Evolutionary conservation across 2,797 vertebrate species (phyloP).

Genomic region (Sphaeramia orbicularis): DNA sequence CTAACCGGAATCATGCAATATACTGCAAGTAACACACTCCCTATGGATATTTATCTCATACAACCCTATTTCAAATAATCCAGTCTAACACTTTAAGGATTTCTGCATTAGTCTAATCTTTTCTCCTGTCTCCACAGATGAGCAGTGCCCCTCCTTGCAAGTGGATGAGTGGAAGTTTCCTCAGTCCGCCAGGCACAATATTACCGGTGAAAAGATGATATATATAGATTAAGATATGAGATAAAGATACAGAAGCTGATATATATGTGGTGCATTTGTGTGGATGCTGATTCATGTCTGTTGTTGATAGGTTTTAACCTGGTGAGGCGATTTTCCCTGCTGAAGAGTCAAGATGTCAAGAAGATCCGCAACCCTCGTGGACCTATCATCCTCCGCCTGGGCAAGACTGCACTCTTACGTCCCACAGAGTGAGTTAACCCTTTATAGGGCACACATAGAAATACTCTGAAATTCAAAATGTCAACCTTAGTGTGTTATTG

Average conservation of each 20-base stretch:
- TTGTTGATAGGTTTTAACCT: constrained; percentile 92
- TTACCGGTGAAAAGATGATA: constrained; percentile 78
- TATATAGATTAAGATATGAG: too few species aligned
- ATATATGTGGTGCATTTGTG: constrained; percentile 2
- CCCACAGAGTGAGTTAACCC: constrained; percentile 87
- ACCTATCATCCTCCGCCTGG: constrained; percentile 90
- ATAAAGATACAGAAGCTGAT: neutral
- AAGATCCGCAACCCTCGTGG: constrained; percentile 91
- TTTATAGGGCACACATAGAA: too few species aligned
- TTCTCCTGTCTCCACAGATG: constrained; percentile 67
- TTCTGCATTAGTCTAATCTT: neutral
- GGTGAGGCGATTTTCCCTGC: constrained; percentile 90
- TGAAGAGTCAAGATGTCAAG: constrained; percentile 91
- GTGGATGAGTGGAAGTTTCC: constrained; percentile 88
- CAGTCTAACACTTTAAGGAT: too few species aligned
- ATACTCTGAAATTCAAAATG: too few species aligned
- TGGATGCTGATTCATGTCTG: constrained; percentile 37
- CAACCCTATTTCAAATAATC: too few species aligned
- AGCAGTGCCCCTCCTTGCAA: constrained; percentile 80
- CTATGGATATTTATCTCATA: too few species aligned
- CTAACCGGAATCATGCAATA: too few species aligned
- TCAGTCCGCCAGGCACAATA: constrained; percentile 77
- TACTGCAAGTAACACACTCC: too few species aligned
- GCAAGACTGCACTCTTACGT: constrained; percentile 86
- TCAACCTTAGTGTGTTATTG: too few species aligned